A percentile compares a stretch with the other conserved stretches of the same genome.
These are phyloP conservation scores for Elgaria multicarinata DNA, from an alignment of 2,113 vertebrate genomes.

Conservation along the genomic window DNA sequence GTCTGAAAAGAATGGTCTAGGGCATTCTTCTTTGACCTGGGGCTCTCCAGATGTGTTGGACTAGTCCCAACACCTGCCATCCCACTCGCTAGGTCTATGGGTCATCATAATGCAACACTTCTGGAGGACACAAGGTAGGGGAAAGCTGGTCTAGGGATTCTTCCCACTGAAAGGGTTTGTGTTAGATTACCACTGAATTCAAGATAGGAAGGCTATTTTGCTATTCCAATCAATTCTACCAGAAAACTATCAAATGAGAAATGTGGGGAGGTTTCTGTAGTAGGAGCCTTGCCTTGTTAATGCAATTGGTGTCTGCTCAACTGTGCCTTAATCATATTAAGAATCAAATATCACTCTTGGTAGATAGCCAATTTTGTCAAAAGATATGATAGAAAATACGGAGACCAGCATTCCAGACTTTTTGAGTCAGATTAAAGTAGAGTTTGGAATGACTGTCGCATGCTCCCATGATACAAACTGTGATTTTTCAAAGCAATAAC, in stretches of 20 bases:
- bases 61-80: too few species aligned
- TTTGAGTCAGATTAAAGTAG: constrained; percentile 13
- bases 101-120: too few species aligned
- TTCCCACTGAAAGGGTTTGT: background rate
- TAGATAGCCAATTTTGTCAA: constrained; percentile 46
- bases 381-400: background rate
- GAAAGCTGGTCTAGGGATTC: background rate
- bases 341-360: background rate
- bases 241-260: constrained; percentile 51
- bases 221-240: constrained; percentile 56
- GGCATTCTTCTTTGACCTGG: too few species aligned
- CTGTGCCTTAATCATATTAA: constrained; percentile 28
- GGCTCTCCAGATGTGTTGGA: too few species aligned
- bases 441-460: background rate
- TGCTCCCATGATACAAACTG: background rate
- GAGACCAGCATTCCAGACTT: background rate
- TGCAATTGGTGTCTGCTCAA: background rate
- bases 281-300: constrained; percentile 26
- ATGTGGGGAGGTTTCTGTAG: constrained; percentile 23
- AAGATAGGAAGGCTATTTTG: constrained; percentile 13
- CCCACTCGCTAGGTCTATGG: too few species aligned
- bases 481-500: background rate
- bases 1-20: background rate
- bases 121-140: too few species aligned
- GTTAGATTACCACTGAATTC: background rate